Percentiles rank a stretch among this genome's conserved stretches.
Evolutionary conservation across 2,888 invertebrate species (phyloP).

Genomic region (Galerucella nymphaeae): DNA sequence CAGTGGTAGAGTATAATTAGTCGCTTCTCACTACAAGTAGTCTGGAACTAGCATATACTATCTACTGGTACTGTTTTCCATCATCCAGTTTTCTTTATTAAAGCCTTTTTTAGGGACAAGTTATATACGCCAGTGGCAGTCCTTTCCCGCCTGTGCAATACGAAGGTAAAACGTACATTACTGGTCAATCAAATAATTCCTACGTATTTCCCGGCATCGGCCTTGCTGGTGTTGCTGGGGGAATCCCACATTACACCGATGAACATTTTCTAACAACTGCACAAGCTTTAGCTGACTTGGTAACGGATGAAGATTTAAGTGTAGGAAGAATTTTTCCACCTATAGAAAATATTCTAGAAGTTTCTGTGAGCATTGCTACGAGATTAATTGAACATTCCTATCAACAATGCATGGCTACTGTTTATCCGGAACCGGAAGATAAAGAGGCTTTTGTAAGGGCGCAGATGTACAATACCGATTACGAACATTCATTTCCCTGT

Average conservation of each 20-base stretch:
- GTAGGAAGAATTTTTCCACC: conserved; percentile 94
- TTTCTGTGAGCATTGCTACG: conserved; percentile 88
- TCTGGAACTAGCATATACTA: too few relatives aligned
- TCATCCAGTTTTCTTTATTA: background rate
- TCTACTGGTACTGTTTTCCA: too few relatives aligned
- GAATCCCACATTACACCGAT: conserved; percentile 90
- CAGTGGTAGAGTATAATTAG: too few relatives aligned
- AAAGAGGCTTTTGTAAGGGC: conserved; percentile 79
- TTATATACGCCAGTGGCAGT: conserved; percentile 95
- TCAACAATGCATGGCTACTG: conserved; percentile 75
- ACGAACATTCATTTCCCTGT: conserved; percentile 75
- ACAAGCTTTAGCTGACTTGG: conserved; percentile 83
- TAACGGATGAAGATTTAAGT: conserved; percentile 81
- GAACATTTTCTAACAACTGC: conserved; percentile 94
- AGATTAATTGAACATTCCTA: conserved; percentile 49
- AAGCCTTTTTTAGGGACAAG: conserved; percentile 75
- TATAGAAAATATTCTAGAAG: conserved; percentile 81
- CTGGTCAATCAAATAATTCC: conserved; percentile 98
- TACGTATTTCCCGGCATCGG: conserved; percentile 98
- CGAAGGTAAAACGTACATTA: conserved; percentile 82
- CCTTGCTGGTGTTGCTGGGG: conserved; percentile 88
- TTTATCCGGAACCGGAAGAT: conserved; percentile 80
- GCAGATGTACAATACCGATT: conserved; percentile 82
- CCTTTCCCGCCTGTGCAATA: conserved; percentile 90
- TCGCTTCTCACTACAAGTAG: too few relatives aligned